These are phyloP conservation scores for Otolemur crassicaudatus DNA, from an alignment of 2,797 vertebrate genomes.

Conservation along the genomic window DNA sequence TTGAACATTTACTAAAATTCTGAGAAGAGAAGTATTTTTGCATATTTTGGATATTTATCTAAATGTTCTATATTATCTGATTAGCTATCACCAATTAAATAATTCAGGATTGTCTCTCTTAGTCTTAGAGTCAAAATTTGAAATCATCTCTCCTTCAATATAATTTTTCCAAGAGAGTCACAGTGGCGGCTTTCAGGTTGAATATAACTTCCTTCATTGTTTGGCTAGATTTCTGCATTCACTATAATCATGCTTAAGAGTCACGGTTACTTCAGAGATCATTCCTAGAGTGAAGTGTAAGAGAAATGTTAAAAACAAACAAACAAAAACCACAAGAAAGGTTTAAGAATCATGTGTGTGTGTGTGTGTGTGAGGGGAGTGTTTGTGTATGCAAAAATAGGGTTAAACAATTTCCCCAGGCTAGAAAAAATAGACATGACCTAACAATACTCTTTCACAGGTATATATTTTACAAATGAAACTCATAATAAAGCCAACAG, in stretches of 20 bases:
- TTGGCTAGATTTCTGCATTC: conserved; percentile 51
- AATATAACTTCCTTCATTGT: background rate
- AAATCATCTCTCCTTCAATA: background rate
- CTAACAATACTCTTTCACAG: conserved; percentile 17
- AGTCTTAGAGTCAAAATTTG: conserved; percentile 29
- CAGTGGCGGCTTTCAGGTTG: background rate
- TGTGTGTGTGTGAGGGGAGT: background rate
- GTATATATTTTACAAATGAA: conserved; percentile 39
- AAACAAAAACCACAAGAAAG: background rate
- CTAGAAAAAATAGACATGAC: conserved; percentile 46
- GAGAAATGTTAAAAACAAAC: background rate
- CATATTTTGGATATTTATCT: conserved; percentile 12
- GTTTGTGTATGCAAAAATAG: background rate
- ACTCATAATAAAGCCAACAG: background rate
- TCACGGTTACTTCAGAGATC: background rate
- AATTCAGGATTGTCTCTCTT: background rate
- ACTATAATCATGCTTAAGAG: background rate
- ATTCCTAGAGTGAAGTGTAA: conserved; percentile 20
- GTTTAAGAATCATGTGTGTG: background rate
- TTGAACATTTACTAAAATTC: conserved; percentile 34
- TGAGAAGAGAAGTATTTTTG: background rate
- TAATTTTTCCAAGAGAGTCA: background rate
- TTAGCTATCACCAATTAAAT: background rate
- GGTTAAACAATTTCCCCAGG: conserved; percentile 12
- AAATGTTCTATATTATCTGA: background rate